Conservation (phyloP, 2,888 invertebrate species). For the Hemithea aestivaria region DNA sequence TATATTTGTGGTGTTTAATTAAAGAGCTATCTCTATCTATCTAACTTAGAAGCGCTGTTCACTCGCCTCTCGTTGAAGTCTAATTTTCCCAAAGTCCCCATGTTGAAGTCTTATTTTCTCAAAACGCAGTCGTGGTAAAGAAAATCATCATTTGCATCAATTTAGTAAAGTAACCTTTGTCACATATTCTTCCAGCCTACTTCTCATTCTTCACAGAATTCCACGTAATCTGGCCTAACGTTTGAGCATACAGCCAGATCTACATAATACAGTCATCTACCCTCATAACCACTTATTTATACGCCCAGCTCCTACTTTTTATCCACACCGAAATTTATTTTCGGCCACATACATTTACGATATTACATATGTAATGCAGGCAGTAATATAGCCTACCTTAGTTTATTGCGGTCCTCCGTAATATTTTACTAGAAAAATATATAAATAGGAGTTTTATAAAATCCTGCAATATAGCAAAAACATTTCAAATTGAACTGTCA, state of each 20-base stretch:
- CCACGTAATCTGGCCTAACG: conserved; percentile 14
- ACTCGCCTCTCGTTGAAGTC: too few relatives aligned
- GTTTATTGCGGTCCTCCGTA: conserved; percentile 10
- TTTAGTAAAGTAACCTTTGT: too few relatives aligned
- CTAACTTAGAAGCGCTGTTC: too few relatives aligned
- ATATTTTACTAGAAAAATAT: conserved; percentile 18
- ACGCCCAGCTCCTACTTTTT: conserved; percentile 16
- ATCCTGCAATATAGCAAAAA: conserved; percentile 1
- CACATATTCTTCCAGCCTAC: too few relatives aligned
- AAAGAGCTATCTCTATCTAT: too few relatives aligned
- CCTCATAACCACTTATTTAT: conserved; percentile 21
- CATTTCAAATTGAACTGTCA: background rate
- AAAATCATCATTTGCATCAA: too few relatives aligned
- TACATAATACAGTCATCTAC: conserved; percentile 17
- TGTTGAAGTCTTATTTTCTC: too few relatives aligned
- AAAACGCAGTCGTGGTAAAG: too few relatives aligned
- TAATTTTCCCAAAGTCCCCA: too few relatives aligned
- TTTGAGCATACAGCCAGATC: conserved; percentile 7
- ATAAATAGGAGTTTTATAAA: background rate
- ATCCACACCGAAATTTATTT: conserved; percentile 13
- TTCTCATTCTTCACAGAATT: background rate
- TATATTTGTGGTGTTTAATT: too few relatives aligned
- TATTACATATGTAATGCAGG: conserved; percentile 12
- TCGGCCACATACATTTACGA: conserved; percentile 15
- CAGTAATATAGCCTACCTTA: conserved; percentile 1